Evolutionary conservation across 2,888 invertebrate genomes (phyloP), one percentile per base, ranked within the genome.

Genomic region (Thumatha senex): DNA sequence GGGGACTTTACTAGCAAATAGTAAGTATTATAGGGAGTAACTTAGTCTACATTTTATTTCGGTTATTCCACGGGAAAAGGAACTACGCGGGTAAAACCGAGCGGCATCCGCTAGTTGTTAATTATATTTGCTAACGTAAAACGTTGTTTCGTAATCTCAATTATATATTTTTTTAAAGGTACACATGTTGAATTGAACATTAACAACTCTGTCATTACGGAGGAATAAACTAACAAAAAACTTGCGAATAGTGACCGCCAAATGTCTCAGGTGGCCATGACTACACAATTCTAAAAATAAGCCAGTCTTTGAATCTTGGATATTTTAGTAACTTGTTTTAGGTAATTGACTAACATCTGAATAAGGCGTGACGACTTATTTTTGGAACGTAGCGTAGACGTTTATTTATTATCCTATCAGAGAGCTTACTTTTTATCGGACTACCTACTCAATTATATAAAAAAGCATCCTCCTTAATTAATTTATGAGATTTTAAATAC

Each of bases 321-420:
- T 77, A 74, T 77, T 77, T 74, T 72, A 41, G 70, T 63, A 67
- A 61, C 68, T 60, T 60, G 66, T 72, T 76, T 66, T 70, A 58
- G 58, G 58, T 55, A 48, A 46, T 40, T 34, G 46, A 48, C 51
- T 54, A 40, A 46, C 46, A 50, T 53, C 35, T 38, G 39, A 30
- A 48, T 53, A 34, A 42, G 50, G 48, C 12, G 15, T 38, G 8
- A 15, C 33, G 11, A 2, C 1, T 31, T 31, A 31, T 31, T 31
- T 31, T 31, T 31, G 31, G 31, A 31, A 31, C 30, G n/a, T n/a
- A n/a, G 5, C 18, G 18, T 24, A 24, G 18, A 24, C 18, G 5
- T 24, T 24, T 24, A 4, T n/a, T 2, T 2, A 4, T 24, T 24
- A 24, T 24, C 18, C 5, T 4, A 4, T 4, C 5, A 5, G 18